phyloP scores from a whole-genome alignment of 2,113 vertebrate genomes.

The Oplegnathus fasciatus region DNA sequence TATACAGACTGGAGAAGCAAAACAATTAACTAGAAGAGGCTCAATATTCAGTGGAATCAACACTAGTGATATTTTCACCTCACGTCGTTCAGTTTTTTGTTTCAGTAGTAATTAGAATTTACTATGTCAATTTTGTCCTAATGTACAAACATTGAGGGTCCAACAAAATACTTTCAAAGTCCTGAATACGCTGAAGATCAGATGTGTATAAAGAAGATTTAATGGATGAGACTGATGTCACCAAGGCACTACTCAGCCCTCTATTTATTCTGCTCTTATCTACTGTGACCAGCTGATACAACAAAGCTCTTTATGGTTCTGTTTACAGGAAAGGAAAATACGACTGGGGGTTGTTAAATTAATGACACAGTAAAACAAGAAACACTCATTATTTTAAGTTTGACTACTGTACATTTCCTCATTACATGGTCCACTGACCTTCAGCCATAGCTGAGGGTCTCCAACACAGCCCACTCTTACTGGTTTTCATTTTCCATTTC shows the following conservation, averaged over 20 bases:
- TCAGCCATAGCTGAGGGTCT: not conserved
- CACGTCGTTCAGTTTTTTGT: too few species aligned
- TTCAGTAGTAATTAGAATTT: too few species aligned
- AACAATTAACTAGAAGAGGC: too few species aligned
- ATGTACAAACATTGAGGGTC: too few species aligned
- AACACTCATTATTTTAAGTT: slow-evolving; percentile 6
- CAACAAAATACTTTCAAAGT: too few species aligned
- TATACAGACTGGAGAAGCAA: too few species aligned
- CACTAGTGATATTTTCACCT: too few species aligned
- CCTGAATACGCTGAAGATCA: not conserved
- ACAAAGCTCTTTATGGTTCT: not conserved
- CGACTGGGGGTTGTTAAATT: not conserved
- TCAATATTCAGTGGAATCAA: too few species aligned
- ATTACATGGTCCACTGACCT: slow-evolving; percentile 17
- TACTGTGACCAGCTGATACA: not conserved
- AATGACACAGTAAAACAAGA: not conserved
- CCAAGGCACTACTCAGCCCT: not conserved
- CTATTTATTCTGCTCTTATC: not conserved
- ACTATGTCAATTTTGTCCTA: too few species aligned
- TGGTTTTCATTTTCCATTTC: slow-evolving; percentile 26
- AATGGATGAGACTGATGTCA: not conserved
- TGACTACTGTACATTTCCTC: slow-evolving; percentile 1
- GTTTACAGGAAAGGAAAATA: not conserved
- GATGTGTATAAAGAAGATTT: not conserved
- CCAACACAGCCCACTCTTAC: not conserved